Conservation (phyloP, 2,797 vertebrate species). For the Callimico goeldii region DNA sequence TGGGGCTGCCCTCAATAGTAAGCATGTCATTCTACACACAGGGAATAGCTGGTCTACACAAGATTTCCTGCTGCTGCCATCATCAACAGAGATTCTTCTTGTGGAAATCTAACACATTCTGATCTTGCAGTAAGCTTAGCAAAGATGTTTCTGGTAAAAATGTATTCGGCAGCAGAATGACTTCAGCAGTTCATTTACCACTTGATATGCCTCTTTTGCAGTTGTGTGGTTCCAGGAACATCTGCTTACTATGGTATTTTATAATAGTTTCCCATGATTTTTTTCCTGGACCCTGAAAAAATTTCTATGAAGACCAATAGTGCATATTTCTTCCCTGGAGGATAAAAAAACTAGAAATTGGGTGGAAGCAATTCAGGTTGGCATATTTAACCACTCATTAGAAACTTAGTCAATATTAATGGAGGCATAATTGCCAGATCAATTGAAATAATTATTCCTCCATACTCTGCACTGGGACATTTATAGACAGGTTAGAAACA, state of each 20-base stretch:
- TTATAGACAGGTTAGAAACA: neutral
- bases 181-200: neutral
- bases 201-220: neutral
- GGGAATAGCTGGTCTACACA: neutral
- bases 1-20: neutral
- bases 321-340: neutral
- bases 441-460: constrained; percentile 12
- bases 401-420: constrained; percentile 19
- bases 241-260: neutral
- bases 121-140: neutral
- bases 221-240: neutral
- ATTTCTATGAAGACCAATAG: neutral
- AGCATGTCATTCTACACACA: neutral
- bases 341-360: neutral
- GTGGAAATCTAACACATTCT: neutral
- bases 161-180: neutral
- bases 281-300: neutral
- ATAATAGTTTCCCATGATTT: neutral
- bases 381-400: neutral
- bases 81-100: neutral
- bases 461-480: neutral
- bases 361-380: neutral
- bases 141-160: neutral
- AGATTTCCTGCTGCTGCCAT: neutral
- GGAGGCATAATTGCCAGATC: neutral